Evolutionary conservation across 1,140 invertebrate genomes (phyloP).

Genomic region (Pissodes strobi): DNA sequence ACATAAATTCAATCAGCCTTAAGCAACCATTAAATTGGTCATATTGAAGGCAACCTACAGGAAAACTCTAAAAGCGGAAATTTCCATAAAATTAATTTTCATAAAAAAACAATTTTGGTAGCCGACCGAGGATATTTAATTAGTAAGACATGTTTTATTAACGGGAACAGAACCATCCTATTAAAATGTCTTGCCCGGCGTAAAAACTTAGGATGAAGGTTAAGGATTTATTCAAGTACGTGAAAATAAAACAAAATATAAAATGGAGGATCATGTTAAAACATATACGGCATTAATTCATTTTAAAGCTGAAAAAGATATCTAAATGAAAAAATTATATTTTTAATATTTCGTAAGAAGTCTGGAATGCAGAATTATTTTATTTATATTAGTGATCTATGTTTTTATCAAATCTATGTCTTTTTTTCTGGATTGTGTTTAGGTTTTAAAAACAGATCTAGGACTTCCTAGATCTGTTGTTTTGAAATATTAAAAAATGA

Average conservation of each 20-base stretch:
- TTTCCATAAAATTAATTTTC: conserved; percentile 12
- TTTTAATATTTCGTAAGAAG: too few relatives aligned
- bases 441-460: too few relatives aligned
- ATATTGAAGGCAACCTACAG: conserved; percentile 2
- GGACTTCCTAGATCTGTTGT: too few relatives aligned
- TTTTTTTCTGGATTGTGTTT: too few relatives aligned
- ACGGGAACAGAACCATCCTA: conserved; percentile 14
- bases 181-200: conserved; percentile 15
- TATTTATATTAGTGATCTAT: too few relatives aligned
- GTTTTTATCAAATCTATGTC: too few relatives aligned
- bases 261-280: too few relatives aligned
- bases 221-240: conserved; percentile 3
- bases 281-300: too few relatives aligned
- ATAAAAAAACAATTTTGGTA: conserved; percentile 20
- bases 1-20: conserved; percentile 6
- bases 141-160: conserved; percentile 13
- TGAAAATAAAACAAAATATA: conserved; percentile 3
- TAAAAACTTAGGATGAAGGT: neutral
- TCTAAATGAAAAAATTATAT: too few relatives aligned
- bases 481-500: too few relatives aligned
- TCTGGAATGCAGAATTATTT: too few relatives aligned
- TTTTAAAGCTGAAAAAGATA: too few relatives aligned
- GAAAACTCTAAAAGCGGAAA: conserved; percentile 2
- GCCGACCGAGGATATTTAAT: conserved; percentile 15
- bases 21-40: conserved; percentile 11